Base-by-base conservation (phyloP, 2,888 invertebrate genomes). In the Zonitis immaculata region DNA sequence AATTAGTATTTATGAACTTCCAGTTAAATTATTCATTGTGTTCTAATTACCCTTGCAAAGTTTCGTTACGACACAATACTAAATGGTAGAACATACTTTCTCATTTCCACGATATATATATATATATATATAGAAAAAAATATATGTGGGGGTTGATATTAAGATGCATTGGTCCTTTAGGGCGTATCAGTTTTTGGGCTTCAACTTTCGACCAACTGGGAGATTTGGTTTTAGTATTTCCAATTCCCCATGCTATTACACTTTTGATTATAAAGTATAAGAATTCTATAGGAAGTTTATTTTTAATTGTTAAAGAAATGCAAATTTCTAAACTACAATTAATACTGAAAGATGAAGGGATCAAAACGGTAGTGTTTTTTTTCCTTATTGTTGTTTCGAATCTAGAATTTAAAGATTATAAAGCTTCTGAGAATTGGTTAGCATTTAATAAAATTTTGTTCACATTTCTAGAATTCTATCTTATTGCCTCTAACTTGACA, bases 1-100 rank as follows among this genome's bases (percentile, higher is more conserved):
- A 67, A 70, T 71, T 71, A 70, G 68, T 70, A 71, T 69, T 70
- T 70, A 71, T 68, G 66, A 69, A 67, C 63, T 64, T 65, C 58
- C 54, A 55, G 62, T 61, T 68, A 70, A 69, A 69, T 71, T 68
- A 70, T 71, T 71, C 69, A 71, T 70, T 68, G 65, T 70, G 64
- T 66, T 54, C 59, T 69, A 71, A 69, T 69, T 71, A 70, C 66
- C 66, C 66, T 68, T 68, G 68, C 69, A 66, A 69, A 69, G 66
- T 61, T 56, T 52, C 48, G 52, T 50, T 52, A 57, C 56, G 56
- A 55, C 57, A 55, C n/a, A n/a, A 51, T 57, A 44, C 49, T 54
- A 57, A 59, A 58, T 52, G 46, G 55, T 45, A 48, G 50, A 52
- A 57, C 61, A 61, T 56, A 59, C 57, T 61, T 59, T 56, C 57